These are phyloP conservation scores for Cataglyphis hispanica DNA, from an alignment of 1,140 invertebrate species.

Conservation along the genomic window DNA sequence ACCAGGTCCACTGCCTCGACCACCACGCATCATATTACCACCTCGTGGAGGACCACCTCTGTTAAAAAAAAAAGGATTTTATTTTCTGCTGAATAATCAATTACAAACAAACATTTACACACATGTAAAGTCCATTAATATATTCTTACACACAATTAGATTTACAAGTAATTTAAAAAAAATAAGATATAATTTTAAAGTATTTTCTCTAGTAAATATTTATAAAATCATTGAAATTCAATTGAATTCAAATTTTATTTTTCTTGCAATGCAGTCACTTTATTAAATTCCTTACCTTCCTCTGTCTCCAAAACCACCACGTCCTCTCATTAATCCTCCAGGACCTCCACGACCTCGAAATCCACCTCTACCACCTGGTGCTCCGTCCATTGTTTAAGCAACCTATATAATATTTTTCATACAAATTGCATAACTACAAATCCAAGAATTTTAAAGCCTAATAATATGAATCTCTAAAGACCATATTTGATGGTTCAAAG, in stretches of 20 bases:
- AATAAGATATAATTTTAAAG: not conserved
- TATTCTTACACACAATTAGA: not conserved
- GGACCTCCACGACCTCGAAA: slow-evolving; percentile 82
- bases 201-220: not conserved
- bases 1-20: slow-evolving; percentile 80
- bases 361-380: slow-evolving; percentile 80
- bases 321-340: slow-evolving; percentile 82
- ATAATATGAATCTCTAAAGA: not conserved
- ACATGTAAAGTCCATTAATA: not conserved
- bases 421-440: not conserved
- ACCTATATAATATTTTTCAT: slow-evolving; percentile 17
- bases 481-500: not conserved
- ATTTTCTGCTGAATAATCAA: not conserved
- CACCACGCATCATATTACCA: slow-evolving; percentile 82
- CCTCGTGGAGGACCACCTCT: slow-evolving; percentile 84
- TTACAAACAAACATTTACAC: not conserved
- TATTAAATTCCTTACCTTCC: slow-evolving; percentile 78
- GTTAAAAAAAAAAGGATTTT: slow-evolving; percentile 11
- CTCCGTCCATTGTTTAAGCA: slow-evolving; percentile 79
- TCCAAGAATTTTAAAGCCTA: not conserved
- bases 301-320: slow-evolving; percentile 82
- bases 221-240: no score
- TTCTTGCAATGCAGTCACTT: not conserved
- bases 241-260: not conserved
- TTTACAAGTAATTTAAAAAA: not conserved